Evolutionary conservation across 37 sponge, comb jelly and placozoan genomes (phyloP).

Genomic region (Oopsacas minuta): DNA sequence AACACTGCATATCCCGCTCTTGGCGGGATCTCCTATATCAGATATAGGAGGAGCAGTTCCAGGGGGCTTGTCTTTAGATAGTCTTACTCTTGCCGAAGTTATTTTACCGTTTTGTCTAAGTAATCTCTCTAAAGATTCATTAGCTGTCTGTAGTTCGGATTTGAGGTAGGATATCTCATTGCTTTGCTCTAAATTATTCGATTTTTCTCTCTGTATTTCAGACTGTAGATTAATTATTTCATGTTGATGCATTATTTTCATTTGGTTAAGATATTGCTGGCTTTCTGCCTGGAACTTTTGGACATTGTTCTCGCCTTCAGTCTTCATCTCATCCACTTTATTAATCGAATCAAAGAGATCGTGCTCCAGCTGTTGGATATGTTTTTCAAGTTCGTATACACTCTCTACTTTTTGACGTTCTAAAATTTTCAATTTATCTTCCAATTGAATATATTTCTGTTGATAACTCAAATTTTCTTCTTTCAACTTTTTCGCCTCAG

Average conservation of each 20-base stretch:
- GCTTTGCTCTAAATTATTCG: not conserved
- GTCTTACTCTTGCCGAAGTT: not conserved
- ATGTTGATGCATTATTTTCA: not conserved
- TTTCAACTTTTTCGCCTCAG: not conserved
- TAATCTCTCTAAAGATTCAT: not conserved
- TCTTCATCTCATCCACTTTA: not conserved
- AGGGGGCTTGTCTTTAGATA: not conserved
- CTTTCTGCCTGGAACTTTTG: not conserved
- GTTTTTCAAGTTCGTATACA: not conserved
- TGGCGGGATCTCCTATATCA: not conserved
- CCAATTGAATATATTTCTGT: not conserved
- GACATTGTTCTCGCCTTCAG: not conserved
- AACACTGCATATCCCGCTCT: not conserved
- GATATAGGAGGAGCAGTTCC: not conserved
- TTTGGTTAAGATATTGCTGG: not conserved
- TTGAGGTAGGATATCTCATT: not conserved
- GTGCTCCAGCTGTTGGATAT: not conserved
- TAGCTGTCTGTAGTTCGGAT: not conserved
- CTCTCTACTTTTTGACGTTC: not conserved
- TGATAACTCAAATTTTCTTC: not conserved
- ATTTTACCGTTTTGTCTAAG: not conserved
- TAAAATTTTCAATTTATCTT: not conserved
- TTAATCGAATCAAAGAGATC: not conserved
- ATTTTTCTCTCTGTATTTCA: not conserved
- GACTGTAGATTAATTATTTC: not conserved